Evolutionary conservation across 2,113 vertebrate genomes (phyloP), one percentile per base, ranked within the genome.

Genomic region (Ceyx cyanopectus): DNA sequence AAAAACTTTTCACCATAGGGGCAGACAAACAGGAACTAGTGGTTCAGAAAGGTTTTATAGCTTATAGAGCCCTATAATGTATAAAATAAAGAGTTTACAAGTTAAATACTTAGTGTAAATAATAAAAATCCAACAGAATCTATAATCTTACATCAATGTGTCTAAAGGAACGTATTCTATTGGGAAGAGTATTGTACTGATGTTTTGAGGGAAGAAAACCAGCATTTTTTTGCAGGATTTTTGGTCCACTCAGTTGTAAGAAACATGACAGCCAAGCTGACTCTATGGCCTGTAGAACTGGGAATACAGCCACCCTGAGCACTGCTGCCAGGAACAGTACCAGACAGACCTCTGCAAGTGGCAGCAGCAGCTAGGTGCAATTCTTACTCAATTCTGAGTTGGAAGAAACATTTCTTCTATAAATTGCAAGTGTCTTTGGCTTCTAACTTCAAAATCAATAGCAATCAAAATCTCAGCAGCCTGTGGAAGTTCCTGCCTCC

Each of bases 401-500:
- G 65, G 61, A 17, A 75, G 58, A 75, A 92, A 60, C 43, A 46
- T 61, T 89, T 60, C 63, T 84, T 5, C 27, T 10, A 72, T 1
- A 72, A 92, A 85, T 41, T 87, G 61, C 16, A 41, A 37, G 24
- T 30, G 14, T 6, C 22, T 86, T 78, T 67, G 69, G 70, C 17
- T 81, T 24, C 69, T 75, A 81, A 67, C 81, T 95, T 84, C 30
- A 62, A 84, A 91, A 95, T 91, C 92, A 78, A 91, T 81, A 95
- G 37, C 81, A 92, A 95, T 94, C 85, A 91, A 87, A 84, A 67
- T 87, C 92, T 70, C 94, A 91, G 92, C 85, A 91, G 70, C 70
- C 43, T 79, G 58, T 12, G 81, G 53, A 79, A 79, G 74, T 43
- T 77, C 41, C 17, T 60, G 53, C 34, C 91, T 91, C 74, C 85